These are phyloP conservation scores for Sprattus sprattus DNA, from an alignment of 2,113 vertebrate species.

Conservation along the genomic window DNA sequence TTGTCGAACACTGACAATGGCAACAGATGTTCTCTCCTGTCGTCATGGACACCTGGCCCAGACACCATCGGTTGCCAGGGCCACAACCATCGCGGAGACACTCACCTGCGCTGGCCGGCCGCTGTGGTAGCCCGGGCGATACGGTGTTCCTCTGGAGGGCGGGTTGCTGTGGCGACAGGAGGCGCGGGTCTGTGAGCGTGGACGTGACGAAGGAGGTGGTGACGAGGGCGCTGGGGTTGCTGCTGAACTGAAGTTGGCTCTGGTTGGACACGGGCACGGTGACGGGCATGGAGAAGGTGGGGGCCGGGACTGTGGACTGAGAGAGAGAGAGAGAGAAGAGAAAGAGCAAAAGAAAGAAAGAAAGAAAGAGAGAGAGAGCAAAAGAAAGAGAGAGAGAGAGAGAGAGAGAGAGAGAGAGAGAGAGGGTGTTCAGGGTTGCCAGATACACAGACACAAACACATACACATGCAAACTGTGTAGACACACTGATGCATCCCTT, in stretches of 20 bases:
- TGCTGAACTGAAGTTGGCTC: slow-evolving; percentile 91
- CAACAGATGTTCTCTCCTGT: too few relatives aligned
- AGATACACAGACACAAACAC: background rate
- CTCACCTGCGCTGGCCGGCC: slow-evolving; percentile 92
- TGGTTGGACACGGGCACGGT: slow-evolving; percentile 93
- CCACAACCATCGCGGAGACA: background rate
- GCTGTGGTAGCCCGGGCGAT: slow-evolving; percentile 89
- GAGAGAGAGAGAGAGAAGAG: slow-evolving; percentile 7
- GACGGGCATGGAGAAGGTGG: slow-evolving; percentile 95
- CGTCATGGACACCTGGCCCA: too few relatives aligned
- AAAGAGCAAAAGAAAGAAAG: background rate
- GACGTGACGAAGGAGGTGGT: slow-evolving; percentile 90
- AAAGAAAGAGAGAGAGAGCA: background rate
- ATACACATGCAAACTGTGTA: background rate
- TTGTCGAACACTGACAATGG: too few relatives aligned
- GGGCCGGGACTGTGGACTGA: slow-evolving; percentile 87
- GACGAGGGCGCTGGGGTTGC: slow-evolving; percentile 86
- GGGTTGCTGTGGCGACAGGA: slow-evolving; percentile 89
- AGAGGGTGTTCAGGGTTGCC: slow-evolving; percentile 31
- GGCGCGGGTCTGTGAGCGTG: slow-evolving; percentile 88
- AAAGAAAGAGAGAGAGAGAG: background rate
- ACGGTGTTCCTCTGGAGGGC: slow-evolving; percentile 88
- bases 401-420: background rate
- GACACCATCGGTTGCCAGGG: too few relatives aligned
- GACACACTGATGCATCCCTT: background rate